phyloP scores from a whole-genome alignment of 2,113 vertebrate species.

The Vidua macroura region DNA sequence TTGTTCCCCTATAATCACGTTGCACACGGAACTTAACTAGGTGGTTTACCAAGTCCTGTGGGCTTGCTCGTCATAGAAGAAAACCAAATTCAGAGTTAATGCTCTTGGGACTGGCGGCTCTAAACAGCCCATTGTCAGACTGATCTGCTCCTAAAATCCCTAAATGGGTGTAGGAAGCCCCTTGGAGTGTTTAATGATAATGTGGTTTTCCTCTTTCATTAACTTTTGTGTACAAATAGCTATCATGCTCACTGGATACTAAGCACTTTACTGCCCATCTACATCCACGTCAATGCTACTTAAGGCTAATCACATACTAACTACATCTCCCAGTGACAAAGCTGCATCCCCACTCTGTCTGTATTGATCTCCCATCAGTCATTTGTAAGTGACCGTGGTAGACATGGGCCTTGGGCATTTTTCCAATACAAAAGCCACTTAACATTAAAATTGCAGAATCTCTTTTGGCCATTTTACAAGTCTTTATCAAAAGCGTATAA shows the following conservation, averaged over 20 bases:
- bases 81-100: slow-evolving; percentile 30
- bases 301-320: slow-evolving; percentile 74
- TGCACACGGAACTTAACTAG: background rate
- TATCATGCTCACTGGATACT: slow-evolving; percentile 15
- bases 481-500: slow-evolving; percentile 60
- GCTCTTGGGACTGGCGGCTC: background rate
- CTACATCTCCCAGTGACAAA: slow-evolving; percentile 80
- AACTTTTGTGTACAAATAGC: slow-evolving; percentile 61
- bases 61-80: background rate
- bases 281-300: slow-evolving; percentile 40
- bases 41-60: background rate
- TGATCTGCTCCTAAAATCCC: slow-evolving; percentile 51
- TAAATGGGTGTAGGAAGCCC: background rate
- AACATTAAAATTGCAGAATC: slow-evolving; percentile 79
- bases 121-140: slow-evolving; percentile 5
- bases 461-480: slow-evolving; percentile 57
- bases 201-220: slow-evolving; percentile 66
- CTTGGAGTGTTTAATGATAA: slow-evolving; percentile 49
- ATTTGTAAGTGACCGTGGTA: slow-evolving; percentile 83
- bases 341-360: slow-evolving; percentile 77
- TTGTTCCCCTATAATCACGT: background rate
- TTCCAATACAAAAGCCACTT: slow-evolving; percentile 84
- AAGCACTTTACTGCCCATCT: slow-evolving; percentile 43
- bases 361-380: slow-evolving; percentile 85
- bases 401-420: slow-evolving; percentile 82